phyloP scores from a whole-genome alignment of 2,113 vertebrate species.

The Zingel zingel region DNA sequence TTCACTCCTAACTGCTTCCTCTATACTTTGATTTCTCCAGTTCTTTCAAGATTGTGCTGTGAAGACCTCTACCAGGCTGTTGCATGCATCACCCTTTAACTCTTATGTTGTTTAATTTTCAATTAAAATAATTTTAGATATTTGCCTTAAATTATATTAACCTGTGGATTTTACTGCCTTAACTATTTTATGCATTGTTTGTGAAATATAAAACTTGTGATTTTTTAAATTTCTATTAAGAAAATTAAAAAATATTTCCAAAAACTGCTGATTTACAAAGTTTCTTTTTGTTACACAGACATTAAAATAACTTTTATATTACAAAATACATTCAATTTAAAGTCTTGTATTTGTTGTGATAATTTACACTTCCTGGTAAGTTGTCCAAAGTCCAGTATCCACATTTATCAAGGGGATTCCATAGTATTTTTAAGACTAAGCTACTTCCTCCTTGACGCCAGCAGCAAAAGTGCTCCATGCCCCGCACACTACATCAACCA shows the following conservation, averaged over 20 bases:
- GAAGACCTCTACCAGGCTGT: slow-evolving; percentile 64
- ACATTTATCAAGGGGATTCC: neutral
- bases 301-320: neutral
- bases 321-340: slow-evolving; percentile 31
- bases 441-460: slow-evolving; percentile 62
- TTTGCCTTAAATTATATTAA: slow-evolving; percentile 74
- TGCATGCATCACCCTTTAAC: slow-evolving; percentile 14
- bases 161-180: slow-evolving; percentile 55
- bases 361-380: slow-evolving; percentile 27
- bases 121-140: slow-evolving; percentile 48
- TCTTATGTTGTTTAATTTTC: slow-evolving; percentile 42
- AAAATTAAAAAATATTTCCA: slow-evolving; percentile 46
- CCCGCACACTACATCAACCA: slow-evolving; percentile 88
- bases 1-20: neutral
- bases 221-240: slow-evolving; percentile 36
- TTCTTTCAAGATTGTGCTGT: slow-evolving; percentile 98
- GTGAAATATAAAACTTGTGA: slow-evolving; percentile 39
- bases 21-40: slow-evolving; percentile 75
- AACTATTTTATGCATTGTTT: slow-evolving; percentile 52
- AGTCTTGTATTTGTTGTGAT: slow-evolving; percentile 8
- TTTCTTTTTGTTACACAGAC: neutral
- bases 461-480: slow-evolving; percentile 92
- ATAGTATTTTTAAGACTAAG: slow-evolving; percentile 22
- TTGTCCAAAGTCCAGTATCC: slow-evolving; percentile 46
- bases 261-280: neutral